Percentiles rank a stretch among this genome's conserved stretches.
phyloP scores from a whole-genome alignment of 1,140 invertebrate genomes.

The Bombus confusus region DNA sequence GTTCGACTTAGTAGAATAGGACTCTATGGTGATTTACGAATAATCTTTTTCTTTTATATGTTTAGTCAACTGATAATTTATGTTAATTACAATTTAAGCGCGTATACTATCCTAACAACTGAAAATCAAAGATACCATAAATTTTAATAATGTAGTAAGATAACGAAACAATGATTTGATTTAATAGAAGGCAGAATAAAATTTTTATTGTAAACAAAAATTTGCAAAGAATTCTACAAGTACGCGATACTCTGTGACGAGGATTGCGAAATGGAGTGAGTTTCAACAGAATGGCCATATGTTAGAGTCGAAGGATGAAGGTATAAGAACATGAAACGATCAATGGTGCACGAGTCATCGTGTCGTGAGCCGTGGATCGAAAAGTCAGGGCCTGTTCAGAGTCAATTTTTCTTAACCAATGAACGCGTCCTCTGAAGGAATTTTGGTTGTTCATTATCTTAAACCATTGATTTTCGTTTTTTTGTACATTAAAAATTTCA shows the following conservation, averaged over 20 bases:
- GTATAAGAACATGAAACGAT: conserved; percentile 34
- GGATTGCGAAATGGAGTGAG: conserved; percentile 29
- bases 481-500: neutral
- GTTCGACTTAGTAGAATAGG: too few relatives aligned
- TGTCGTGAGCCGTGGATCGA: conserved; percentile 12
- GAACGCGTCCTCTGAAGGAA: neutral
- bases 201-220: neutral
- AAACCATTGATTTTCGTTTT: neutral
- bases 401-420: conserved; percentile 37
- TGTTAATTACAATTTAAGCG: too few relatives aligned
- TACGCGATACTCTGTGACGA: neutral
- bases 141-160: neutral
- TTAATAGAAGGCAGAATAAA: neutral
- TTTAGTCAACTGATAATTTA: neutral
- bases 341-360: conserved; percentile 33
- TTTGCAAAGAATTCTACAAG: neutral
- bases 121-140: neutral
- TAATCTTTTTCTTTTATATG: neutral
- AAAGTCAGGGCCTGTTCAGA: conserved; percentile 38
- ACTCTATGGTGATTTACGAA: neutral
- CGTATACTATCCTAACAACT: neutral
- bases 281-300: conserved; percentile 31
- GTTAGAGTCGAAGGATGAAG: conserved; percentile 46
- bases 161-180: neutral
- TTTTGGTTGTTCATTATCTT: conserved; percentile 7